Evolutionary conservation across 2,888 invertebrate species (phyloP), one percentile per base, ranked within the genome.

Genomic region (Lacanobia oleracea): DNA sequence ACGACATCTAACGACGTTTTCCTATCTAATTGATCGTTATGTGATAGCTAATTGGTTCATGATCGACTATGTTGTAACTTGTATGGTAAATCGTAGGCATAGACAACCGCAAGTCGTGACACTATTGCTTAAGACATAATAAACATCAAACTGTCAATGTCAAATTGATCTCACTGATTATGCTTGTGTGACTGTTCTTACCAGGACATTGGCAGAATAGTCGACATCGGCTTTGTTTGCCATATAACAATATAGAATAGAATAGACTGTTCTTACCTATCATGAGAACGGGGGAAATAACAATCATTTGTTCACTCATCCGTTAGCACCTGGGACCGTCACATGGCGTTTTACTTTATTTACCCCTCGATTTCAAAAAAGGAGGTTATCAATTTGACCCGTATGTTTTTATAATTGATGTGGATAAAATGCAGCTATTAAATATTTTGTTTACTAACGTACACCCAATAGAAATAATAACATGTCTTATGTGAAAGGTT

Each of bases 31-130:
- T 27, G 60, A 77, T 77, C 54, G 40, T 8, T 40, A 57, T 61
- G 72, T 0, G 16, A 64, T 53, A 64, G 60, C 59, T 77, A 66
- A 59, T n/a, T 50, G n/a, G 48, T 51, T 60, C 53, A 72, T 79
- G 59, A 72, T 59, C 65, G 56, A 81, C 68, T 67, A n/a, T 76
- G 66, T 75, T 67, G 67, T 43, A 66, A 62, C 5, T 66, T 23
- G 8, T 27, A 16, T 14, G 2, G 37, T 57, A 27, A 57, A 37
- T 18, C 37, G 27, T 27, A 27, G 27, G 27, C 27, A 27, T 2
- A 27, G 27, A 27, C 27, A 27, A 27, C 27, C 27, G 33, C 9
- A n/a, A 6, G 33, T 33, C 4, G 33, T 33, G 33, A 33, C 33
- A 33, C 33, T 33, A 33, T 33, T 33, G 6, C 33, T n/a, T 4